Base-by-base conservation (phyloP, 2,797 vertebrate species). In the Aulostomus chinensis region DNA sequence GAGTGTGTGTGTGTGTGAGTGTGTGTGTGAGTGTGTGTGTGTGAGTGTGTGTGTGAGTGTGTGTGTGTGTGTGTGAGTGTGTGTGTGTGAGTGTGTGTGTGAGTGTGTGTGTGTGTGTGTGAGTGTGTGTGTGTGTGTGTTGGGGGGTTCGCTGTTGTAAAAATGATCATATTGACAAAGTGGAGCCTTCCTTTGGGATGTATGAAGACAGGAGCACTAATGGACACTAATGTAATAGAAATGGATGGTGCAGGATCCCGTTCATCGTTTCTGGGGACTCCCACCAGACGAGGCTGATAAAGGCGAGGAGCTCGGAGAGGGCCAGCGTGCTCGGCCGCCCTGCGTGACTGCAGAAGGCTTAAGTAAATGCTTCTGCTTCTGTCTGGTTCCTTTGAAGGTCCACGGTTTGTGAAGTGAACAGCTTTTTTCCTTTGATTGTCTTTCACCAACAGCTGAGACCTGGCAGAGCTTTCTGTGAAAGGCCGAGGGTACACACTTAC, bases 181-280 rank as follows among this genome's bases (percentile, higher is more conserved):
- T 51, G 47, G 51, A 67, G 52, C 40, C 34, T 62, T 80, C 70
- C 61, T 65, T 32, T 37, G 34, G 60, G 47, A 57, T 57, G 61
- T 48, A 26, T 38, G 29, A 55, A 59, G 53, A 42, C 39, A 68
- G 55, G 45, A 36, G 63, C 55, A 70, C 58, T 74, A 49, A 69
- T 76, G 34, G n/a, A n/a, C n/a, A n/a, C n/a, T n/a, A n/a, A n/a
- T n/a, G n/a, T n/a, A 61, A 56, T 34, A 52, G 13, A 16, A 41
- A 62, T 9, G 32, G 30, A 49, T 40, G 72, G 75, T 76, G 71
- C 72, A 73, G 72, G 71, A 73, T 85, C 69, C 63, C 67, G 73
- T 81, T 68, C 34, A 62, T 69, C 51, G 22, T 17, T 46, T 36
- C 35, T 28, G 31, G 29, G 49, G 49, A 43, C 30, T 24, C 39